Evolutionary conservation across 2,113 vertebrate genomes (phyloP).

Genomic region (Eudorcas thomsonii): DNA sequence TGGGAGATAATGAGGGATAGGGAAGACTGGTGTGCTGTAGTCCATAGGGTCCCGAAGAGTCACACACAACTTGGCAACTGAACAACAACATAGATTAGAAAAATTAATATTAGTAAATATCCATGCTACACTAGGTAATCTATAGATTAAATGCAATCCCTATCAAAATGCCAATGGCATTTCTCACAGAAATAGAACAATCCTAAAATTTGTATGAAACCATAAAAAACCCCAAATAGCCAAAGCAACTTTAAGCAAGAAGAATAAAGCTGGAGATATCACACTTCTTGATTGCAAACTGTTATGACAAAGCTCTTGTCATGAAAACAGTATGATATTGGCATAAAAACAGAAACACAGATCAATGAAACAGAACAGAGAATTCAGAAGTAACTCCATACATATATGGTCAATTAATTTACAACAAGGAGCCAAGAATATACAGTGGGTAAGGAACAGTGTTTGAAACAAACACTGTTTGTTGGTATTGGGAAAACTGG

Average conservation of each 20-base stretch:
- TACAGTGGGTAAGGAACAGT: neutral
- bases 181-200: neutral
- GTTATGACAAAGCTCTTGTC: neutral
- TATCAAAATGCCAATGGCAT: neutral
- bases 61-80: neutral
- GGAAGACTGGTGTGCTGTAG: neutral
- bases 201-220: neutral
- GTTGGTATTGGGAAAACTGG: neutral
- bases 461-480: neutral
- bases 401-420: neutral
- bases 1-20: neutral
- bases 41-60: neutral
- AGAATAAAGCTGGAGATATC: neutral
- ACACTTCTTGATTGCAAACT: neutral
- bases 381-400: neutral
- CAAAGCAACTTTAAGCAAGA: neutral
- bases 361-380: neutral
- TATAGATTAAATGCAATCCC: neutral
- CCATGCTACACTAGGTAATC: neutral
- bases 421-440: neutral
- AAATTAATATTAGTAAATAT: neutral
- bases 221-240: neutral
- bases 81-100: neutral
- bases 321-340: neutral
- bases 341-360: neutral